Evolutionary conservation across 2,113 vertebrate genomes (phyloP), one percentile per base, ranked within the genome.

Genomic region (Toxotes jaculatrix): DNA sequence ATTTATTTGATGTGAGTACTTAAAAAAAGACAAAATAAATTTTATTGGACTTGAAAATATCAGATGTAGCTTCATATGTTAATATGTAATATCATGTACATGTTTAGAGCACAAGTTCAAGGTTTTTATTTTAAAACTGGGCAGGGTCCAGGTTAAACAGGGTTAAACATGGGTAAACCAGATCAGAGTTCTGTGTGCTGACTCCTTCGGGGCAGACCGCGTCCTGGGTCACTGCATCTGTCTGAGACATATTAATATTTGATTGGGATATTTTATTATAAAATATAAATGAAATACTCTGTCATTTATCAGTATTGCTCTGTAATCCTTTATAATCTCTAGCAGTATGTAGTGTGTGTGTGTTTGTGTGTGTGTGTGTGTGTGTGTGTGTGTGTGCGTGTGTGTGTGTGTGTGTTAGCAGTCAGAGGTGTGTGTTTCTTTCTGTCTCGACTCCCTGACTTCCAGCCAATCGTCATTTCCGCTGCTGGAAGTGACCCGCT

Each of bases 381-480:
- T n/a, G n/a, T n/a, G 60, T 79, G 53, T 59, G 49, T 40, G 32
- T 77, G 32, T 38, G 34, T 62, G 32, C 21, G 34, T 62, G 40
- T 42, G 40, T 42, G 40, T 43, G 69, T 56, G 57, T 78, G 49
- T 56, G 47, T 38, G 31, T 77, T 17, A 23, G 53, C 27, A 14
- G 27, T 32, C 11, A 31, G 56, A 4, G 23, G 36, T 42, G 38
- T 64, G 36, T 27, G 38, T 65, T 27, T 60, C 32, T 27, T 65
- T 23, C 10, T 1, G 6, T 17, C 31, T 68, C 4, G 13, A 61
- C 53, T 56, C 51, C 40, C 45, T 80, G 73, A 80, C 66, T 66
- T 75, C 4, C 34, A 76, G 66, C 83, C 72, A 80, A 72, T 76
- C 36, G 11, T 65, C 56, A 31, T 68, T 74, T 83, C 62, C 51